phyloP scores from a whole-genome alignment of 2,113 vertebrate genomes.

The Desmodus rotundus region DNA sequence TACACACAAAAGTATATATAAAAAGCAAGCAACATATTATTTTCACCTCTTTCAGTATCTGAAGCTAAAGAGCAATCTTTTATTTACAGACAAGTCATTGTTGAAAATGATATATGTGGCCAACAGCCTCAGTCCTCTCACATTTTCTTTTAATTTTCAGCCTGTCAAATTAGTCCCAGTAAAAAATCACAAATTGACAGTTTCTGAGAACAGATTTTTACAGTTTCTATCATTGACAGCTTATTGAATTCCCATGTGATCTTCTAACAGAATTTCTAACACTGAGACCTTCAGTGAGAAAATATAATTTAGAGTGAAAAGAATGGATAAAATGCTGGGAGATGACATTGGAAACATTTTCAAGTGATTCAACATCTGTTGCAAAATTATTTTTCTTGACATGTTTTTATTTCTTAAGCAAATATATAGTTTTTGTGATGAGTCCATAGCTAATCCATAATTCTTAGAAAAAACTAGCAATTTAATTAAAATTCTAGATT shows the following conservation, averaged over 20 bases:
- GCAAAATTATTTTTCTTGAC: constrained; percentile 31
- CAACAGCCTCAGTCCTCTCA: background rate
- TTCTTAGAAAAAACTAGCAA: background rate
- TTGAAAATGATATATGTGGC: background rate
- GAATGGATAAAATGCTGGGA: constrained; percentile 13
- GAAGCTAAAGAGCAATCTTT: background rate
- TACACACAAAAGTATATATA: background rate
- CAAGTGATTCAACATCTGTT: background rate
- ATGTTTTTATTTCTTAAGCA: background rate
- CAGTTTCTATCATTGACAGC: background rate
- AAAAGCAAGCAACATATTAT: background rate
- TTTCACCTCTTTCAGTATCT: background rate
- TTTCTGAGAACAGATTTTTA: constrained; percentile 13
- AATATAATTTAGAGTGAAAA: constrained; percentile 40
- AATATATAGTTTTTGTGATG: background rate
- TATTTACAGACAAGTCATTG: background rate
- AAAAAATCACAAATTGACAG: background rate
- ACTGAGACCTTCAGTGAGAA: background rate
- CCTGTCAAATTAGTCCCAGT: constrained; percentile 27
- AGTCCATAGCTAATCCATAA: background rate
- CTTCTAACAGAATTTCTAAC: constrained; percentile 33
- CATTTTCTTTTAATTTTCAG: constrained; percentile 49
- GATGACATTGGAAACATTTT: background rate
- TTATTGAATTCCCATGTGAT: constrained; percentile 19
- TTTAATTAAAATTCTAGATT: background rate